Conservation (phyloP, 2,888 invertebrate genomes). For the Litoditis marina region DNA sequence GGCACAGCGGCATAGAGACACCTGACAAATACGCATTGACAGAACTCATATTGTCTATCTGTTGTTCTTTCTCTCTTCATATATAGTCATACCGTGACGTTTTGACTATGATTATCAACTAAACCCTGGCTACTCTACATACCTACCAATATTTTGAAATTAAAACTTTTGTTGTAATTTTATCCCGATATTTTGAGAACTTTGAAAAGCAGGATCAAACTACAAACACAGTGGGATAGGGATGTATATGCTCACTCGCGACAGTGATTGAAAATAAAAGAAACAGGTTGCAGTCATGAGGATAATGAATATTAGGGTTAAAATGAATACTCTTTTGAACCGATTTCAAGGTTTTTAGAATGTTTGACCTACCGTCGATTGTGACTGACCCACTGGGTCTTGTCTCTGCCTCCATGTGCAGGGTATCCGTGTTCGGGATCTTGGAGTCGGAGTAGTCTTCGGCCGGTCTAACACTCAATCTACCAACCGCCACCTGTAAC, state of each 20-base stretch:
- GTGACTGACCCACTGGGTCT: slow-evolving; percentile 23
- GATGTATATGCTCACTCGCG: too few relatives aligned
- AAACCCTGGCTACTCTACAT: too few relatives aligned
- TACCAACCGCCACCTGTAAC: slow-evolving; percentile 10
- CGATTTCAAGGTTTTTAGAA: not conserved
- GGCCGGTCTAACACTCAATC: slow-evolving; percentile 3
- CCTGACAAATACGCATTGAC: slow-evolving; percentile 15
- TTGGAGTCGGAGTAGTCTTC: slow-evolving; percentile 3
- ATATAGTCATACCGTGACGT: too few relatives aligned
- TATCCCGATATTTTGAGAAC: too few relatives aligned
- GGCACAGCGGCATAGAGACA: slow-evolving; percentile 30
- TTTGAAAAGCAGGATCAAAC: too few relatives aligned
- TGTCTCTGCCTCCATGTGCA: slow-evolving; percentile 25
- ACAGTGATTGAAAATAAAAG: too few relatives aligned
- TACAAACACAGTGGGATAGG: too few relatives aligned
- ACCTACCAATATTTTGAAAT: too few relatives aligned
- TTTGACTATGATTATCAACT: too few relatives aligned
- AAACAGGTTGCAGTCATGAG: too few relatives aligned
- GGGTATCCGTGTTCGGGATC: slow-evolving; percentile 22
- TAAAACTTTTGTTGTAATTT: slow-evolving; percentile 2
- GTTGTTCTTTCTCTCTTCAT: not conserved
- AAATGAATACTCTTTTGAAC: too few relatives aligned
- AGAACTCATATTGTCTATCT: not conserved
- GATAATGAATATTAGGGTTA: too few relatives aligned
- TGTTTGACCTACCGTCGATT: slow-evolving; percentile 14